Conservation (phyloP, 2,888 invertebrate genomes). For the Athalia cordata region DNA sequence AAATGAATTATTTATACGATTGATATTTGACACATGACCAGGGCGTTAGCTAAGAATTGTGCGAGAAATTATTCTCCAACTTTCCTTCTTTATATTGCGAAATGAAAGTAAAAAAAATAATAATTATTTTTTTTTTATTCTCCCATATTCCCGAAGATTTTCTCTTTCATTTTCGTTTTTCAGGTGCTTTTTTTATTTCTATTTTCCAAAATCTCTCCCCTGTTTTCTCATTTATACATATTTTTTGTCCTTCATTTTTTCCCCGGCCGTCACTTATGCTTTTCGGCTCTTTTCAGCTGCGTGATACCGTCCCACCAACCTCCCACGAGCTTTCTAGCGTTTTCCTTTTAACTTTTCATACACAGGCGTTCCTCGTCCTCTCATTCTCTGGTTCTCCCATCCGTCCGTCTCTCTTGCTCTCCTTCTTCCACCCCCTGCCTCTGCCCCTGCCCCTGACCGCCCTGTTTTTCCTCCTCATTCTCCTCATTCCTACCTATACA, state of each 20-base stretch:
- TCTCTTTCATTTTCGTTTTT: neutral
- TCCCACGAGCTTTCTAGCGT: constrained; percentile 30
- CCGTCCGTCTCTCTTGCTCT: constrained; percentile 22
- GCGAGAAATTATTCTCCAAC: no score
- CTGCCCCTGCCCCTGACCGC: neutral
- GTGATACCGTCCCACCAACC: constrained; percentile 26
- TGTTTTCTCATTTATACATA: neutral
- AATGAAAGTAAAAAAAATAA: no score
- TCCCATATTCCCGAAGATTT: neutral
- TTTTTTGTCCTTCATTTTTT: neutral
- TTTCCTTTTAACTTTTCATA: constrained; percentile 46
- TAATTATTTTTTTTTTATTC: no score
- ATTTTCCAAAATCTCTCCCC: constrained; percentile 13
- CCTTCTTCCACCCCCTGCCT: constrained; percentile 3
- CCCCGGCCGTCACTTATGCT: constrained; percentile 4
- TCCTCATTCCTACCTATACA: neutral
- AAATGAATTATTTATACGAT: no score
- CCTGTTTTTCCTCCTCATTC: constrained; percentile 1
- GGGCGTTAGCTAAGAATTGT: no score
- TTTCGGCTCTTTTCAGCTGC: constrained; percentile 31
- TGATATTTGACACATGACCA: no score
- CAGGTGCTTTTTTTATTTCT: neutral
- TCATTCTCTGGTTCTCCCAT: constrained; percentile 26
- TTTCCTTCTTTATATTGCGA: no score
- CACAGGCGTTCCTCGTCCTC: constrained; percentile 38